Conservation (phyloP, 2,797 vertebrate genomes). For the Botia kubotai region DNA sequence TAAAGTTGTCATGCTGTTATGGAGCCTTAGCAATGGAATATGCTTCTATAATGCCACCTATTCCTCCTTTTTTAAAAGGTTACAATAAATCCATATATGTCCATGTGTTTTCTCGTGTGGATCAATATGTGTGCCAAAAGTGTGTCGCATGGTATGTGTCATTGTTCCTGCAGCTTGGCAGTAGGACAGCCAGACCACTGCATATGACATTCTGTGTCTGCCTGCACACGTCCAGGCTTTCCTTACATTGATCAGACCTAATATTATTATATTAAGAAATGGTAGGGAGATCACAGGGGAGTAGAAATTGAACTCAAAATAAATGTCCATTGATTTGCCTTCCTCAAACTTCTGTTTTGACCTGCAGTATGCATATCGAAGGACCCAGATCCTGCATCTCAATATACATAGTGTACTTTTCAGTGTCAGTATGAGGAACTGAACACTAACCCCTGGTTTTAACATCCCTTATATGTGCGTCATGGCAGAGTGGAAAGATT, state of each 20-base stretch:
- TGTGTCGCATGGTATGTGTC: neutral
- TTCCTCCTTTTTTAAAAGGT: neutral
- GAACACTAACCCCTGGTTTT: conserved; percentile 7
- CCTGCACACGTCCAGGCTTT: conserved; percentile 1
- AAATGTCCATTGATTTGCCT: conserved; percentile 51
- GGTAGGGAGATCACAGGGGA: conserved; percentile 10
- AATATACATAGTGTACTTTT: neutral
- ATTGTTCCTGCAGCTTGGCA: conserved; percentile 26
- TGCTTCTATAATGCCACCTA: neutral
- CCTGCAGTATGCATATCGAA: conserved; percentile 3
- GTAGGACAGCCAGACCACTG: conserved; percentile 20
- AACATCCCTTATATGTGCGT: conserved; percentile 1
- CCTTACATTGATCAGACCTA: conserved; percentile 31
- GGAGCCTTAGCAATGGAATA: neutral
- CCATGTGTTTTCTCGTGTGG: neutral
- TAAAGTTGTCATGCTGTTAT: conserved; percentile 24
- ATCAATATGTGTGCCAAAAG: neutral
- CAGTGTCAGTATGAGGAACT: neutral
- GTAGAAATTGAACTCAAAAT: conserved; percentile 18
- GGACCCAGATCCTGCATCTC: neutral
- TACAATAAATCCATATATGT: neutral
- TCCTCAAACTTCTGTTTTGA: conserved; percentile 45
- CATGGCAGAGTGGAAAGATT: neutral
- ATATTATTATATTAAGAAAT: conserved; percentile 38
- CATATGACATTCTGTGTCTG: conserved; percentile 2